Percentiles rank a stretch among this genome's conserved stretches.
Evolutionary conservation across 2,113 vertebrate species (phyloP).

Genomic region (Lagopus muta): DNA sequence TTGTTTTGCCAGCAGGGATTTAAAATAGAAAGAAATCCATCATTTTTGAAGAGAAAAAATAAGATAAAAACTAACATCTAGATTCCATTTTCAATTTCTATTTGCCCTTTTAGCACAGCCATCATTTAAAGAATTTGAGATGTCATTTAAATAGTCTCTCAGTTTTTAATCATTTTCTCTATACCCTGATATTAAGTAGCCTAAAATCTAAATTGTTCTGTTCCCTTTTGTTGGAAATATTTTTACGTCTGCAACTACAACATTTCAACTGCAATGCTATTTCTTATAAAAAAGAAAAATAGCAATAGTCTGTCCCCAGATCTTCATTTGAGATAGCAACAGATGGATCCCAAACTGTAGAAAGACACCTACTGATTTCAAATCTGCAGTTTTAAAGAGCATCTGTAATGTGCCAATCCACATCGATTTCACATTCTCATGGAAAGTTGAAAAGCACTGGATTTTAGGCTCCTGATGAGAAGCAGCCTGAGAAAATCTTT

Average conservation of each 20-base stretch:
- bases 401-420: conserved; percentile 40
- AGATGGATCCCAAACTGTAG: conserved; percentile 51
- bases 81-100: not conserved
- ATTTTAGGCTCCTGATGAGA: not conserved
- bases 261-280: not conserved
- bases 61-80: not conserved
- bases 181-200: not conserved
- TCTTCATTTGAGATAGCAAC: conserved; percentile 19
- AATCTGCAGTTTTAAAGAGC: conserved; percentile 52
- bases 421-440: not conserved
- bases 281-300: not conserved
- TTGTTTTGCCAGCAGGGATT: not conserved
- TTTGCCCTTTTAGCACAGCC: not conserved
- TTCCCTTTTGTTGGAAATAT: not conserved
- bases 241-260: not conserved
- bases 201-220: not conserved
- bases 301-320: not conserved
- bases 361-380: conserved; percentile 40
- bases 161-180: not conserved
- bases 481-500: not conserved
- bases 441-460: not conserved
- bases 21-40: not conserved
- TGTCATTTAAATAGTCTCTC: not conserved
- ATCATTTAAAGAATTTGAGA: not conserved
- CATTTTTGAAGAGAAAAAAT: not conserved